Evolutionary conservation across 2,113 vertebrate genomes (phyloP), one percentile per base, ranked within the genome.

Genomic region (Monopterus albus): DNA sequence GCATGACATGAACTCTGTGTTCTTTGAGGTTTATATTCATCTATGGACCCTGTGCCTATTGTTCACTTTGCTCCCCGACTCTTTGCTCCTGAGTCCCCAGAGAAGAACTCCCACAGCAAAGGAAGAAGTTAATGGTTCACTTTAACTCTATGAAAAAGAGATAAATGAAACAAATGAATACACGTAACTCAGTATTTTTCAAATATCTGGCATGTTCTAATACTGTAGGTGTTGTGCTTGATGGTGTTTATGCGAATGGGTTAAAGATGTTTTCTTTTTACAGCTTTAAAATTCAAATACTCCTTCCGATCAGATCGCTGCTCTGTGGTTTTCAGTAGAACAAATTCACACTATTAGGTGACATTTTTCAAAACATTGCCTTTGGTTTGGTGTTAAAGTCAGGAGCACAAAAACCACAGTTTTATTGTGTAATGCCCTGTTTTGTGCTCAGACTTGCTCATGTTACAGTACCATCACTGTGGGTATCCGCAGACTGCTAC

Each of bases 81-180:
- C n/a, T n/a, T n/a, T n/a, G n/a, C n/a, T n/a, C n/a, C n/a, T n/a
- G n/a, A n/a, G n/a, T n/a, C n/a, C n/a, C n/a, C n/a, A n/a, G n/a
- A n/a, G n/a, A n/a, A n/a, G n/a, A n/a, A 78, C 67, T 85, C 79
- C 75, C 59, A 69, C 65, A 85, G 64, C 75, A 75, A 75, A 82
- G 59, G 81, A 57, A 53, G 45, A 82, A 86, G 74, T 82, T 87
- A 88, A 88, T 84, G 75, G 76, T 86, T 84, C 64, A 78, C 71
- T 72, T 81, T 80, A 38, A 75, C 64, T 62, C 62, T 28, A 29
- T 64, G 73, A 81, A 78, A 79, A 57, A 51, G 20, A 35, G 52
- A 89, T 90, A 88, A 82, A 91, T 90, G 65, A 66, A 76, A 86
- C 75, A 86, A 86, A 91, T 71, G 43, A 64, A 51, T 67, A 56